Conservation (phyloP, 2,797 vertebrate genomes). For the Danionella dracula region DNA sequence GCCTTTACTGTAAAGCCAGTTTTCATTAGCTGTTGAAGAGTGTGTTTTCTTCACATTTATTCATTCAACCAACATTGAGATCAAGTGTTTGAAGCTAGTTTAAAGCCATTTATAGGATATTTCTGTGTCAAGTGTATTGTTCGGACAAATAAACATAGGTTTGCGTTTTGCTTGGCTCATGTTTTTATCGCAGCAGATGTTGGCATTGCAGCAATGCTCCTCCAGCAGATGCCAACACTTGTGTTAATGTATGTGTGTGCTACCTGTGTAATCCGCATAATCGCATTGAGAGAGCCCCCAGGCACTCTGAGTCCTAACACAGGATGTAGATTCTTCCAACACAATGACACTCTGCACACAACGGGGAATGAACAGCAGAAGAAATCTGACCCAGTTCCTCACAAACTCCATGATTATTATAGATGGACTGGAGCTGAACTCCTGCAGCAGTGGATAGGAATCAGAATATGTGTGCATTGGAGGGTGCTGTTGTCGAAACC, state of each 20-base stretch:
- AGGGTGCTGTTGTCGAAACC: neutral
- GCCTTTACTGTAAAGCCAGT: no score
- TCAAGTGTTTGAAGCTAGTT: no score
- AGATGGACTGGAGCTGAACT: neutral
- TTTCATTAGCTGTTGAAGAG: no score
- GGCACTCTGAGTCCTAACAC: neutral
- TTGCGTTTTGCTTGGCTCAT: neutral
- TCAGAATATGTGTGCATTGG: neutral
- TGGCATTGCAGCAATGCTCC: neutral
- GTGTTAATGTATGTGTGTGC: neutral
- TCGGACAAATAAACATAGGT: neutral
- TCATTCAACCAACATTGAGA: no score
- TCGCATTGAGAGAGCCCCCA: slow-evolving; percentile 3
- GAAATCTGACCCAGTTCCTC: slow-evolving; percentile 4
- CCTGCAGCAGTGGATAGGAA: neutral
- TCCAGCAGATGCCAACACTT: slow-evolving; percentile 19
- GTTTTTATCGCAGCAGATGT: neutral
- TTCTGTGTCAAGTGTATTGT: neutral
- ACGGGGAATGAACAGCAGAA: neutral
- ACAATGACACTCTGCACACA: neutral
- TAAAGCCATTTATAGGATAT: no score
- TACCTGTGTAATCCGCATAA: slow-evolving; percentile 20
- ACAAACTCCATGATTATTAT: neutral
- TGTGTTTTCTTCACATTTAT: no score
- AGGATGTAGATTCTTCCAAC: neutral